Evolutionary conservation across 1,140 invertebrate species (phyloP).

Genomic region (Helicoverpa zea): DNA sequence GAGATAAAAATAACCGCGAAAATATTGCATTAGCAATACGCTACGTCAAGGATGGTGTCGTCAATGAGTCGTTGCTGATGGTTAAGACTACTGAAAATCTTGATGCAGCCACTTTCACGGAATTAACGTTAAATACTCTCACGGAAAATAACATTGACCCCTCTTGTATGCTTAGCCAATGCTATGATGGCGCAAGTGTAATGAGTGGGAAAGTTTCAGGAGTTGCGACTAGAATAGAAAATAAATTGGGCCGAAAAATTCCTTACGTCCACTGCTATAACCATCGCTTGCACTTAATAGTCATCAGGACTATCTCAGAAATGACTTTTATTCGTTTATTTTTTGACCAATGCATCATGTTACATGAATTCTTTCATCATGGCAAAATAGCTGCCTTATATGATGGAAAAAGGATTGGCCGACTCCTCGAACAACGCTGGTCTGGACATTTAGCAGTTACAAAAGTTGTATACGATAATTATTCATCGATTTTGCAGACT

Average conservation of each 20-base stretch:
- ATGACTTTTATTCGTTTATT: conserved; percentile 28
- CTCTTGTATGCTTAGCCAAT: conserved; percentile 58
- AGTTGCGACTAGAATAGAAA: conserved; percentile 55
- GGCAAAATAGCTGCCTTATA: conserved; percentile 56
- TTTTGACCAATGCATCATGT: conserved; percentile 58
- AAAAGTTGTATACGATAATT: conserved; percentile 55
- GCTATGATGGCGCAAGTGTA: conserved; percentile 60
- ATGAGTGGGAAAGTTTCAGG: conserved; percentile 60
- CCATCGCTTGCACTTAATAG: conserved; percentile 55
- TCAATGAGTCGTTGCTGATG: conserved; percentile 56
- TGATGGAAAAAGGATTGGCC: conserved; percentile 55
- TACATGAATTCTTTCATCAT: conserved; percentile 57
- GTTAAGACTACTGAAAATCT: not conserved
- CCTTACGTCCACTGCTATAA: conserved; percentile 57
- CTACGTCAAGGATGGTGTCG: conserved; percentile 57
- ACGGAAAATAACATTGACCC: conserved; percentile 59
- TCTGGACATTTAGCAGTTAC: conserved; percentile 56
- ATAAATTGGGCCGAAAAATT: conserved; percentile 57
- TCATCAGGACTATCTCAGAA: conserved; percentile 45
- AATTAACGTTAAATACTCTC: conserved; percentile 55
- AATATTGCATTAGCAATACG: conserved; percentile 63
- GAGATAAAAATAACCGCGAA: conserved; percentile 56
- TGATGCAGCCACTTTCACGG: no score
- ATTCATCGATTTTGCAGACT: conserved; percentile 52
- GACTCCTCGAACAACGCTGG: conserved; percentile 54